These are phyloP conservation scores for Pseudomyrmex cubaensis DNA, from an alignment of 1,140 invertebrate genomes.

Conservation along the genomic window DNA sequence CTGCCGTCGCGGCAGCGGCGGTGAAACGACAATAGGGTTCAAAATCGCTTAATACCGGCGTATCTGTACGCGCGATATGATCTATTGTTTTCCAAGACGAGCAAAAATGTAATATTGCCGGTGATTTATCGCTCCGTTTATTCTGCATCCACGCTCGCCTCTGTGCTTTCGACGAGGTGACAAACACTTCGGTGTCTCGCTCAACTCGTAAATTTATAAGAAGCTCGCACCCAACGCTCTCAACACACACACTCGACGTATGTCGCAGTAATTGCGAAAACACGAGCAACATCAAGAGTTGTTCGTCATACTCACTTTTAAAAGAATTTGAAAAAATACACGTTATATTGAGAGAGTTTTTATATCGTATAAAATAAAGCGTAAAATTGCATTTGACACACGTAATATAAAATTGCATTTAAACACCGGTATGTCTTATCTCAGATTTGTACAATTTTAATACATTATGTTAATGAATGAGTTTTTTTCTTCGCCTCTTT, in stretches of 20 bases:
- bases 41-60: constrained; percentile 69
- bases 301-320: not conserved
- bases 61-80: constrained; percentile 63
- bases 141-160: constrained; percentile 53
- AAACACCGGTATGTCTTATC: no score
- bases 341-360: no score
- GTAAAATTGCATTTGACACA: no score
- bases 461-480: no score
- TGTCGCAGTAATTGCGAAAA: constrained; percentile 8
- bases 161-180: constrained; percentile 60
- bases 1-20: constrained; percentile 10
- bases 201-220: constrained; percentile 61
- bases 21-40: constrained; percentile 51
- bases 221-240: constrained; percentile 11
- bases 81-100: constrained; percentile 70
- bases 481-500: no score
- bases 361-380: no score
- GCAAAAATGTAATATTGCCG: constrained; percentile 67
- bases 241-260: constrained; percentile 35
- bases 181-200: constrained; percentile 50
- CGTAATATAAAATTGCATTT: no score
- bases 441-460: no score
- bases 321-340: no score
- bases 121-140: constrained; percentile 71
- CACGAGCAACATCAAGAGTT: not conserved